Conservation (phyloP, 1,140 invertebrate species). For the Monomorium pharaonis region DNA sequence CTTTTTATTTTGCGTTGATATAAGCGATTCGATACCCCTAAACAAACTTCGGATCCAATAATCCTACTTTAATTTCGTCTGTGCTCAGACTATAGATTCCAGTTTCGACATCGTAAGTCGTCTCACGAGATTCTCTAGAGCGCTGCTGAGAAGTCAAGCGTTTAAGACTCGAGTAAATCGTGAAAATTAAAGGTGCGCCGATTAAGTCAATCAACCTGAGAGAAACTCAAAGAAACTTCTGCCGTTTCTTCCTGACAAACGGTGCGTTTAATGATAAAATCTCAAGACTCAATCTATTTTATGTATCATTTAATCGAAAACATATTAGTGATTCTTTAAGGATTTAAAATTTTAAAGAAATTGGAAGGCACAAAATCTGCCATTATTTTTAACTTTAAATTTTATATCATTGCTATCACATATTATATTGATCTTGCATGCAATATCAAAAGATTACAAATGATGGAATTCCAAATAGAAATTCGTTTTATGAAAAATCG, state of each 20-base stretch:
- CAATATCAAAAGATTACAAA: not conserved
- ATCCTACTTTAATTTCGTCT: constrained; percentile 26
- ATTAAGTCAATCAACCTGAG: constrained; percentile 36
- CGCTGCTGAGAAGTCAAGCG: constrained; percentile 10
- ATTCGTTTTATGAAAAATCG: constrained; percentile 2
- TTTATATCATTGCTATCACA: not conserved
- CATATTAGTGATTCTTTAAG: not conserved
- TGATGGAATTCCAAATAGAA: not conserved
- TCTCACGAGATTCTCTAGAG: constrained; percentile 26
- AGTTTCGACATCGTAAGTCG: constrained; percentile 43
- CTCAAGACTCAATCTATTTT: not conserved
- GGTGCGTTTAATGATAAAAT: constrained; percentile 6
- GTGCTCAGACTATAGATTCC: not conserved
- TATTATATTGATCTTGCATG: not conserved
- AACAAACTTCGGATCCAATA: constrained; percentile 26
- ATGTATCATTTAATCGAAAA: not conserved
- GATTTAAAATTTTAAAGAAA: not conserved
- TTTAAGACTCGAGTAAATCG: constrained; percentile 44
- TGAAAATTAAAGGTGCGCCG: constrained; percentile 55
- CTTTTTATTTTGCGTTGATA: not conserved
- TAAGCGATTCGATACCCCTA: not conserved
- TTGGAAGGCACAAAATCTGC: not conserved
- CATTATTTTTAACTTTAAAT: not conserved
- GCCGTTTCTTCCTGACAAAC: constrained; percentile 26
- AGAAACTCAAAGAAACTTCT: constrained; percentile 6